Percentiles rank a stretch among this genome's conserved stretches.
Evolutionary conservation across 2,888 invertebrate species (phyloP).

Genomic region (Melipona beecheii): DNA sequence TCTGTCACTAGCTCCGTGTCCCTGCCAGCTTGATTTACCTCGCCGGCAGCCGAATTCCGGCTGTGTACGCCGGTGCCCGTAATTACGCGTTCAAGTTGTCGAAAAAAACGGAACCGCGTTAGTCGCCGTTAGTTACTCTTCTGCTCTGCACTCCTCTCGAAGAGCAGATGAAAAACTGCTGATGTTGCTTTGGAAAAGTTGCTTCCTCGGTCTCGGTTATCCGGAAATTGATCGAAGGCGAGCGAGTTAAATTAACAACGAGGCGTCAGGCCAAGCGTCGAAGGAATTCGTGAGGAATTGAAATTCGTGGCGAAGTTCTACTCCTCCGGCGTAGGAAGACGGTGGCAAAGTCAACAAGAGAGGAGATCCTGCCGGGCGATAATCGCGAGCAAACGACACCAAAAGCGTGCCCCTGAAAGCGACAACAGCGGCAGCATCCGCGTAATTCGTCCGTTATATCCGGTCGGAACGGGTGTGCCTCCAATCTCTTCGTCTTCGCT

Average conservation of each 20-base stretch:
- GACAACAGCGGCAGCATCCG: conserved; percentile 65
- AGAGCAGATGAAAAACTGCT: no score
- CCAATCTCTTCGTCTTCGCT: no score
- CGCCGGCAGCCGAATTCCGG: background rate
- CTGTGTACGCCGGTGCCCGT: background rate
- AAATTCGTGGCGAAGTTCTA: conserved; percentile 11
- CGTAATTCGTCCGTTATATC: conserved; percentile 79
- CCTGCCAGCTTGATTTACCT: background rate
- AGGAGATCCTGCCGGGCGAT: conserved; percentile 18
- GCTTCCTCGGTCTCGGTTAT: no score
- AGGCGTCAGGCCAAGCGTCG: background rate
- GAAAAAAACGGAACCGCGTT: background rate
- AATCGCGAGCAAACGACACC: conserved; percentile 49
- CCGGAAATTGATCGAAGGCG: no score
- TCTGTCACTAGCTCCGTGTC: background rate
- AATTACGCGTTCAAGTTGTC: background rate
- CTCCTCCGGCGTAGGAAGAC: background rate
- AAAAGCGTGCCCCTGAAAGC: conserved; percentile 49
- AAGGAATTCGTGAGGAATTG: conserved; percentile 1
- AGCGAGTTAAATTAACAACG: background rate
- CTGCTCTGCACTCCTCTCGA: no score
- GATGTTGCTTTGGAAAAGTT: no score
- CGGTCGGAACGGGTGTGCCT: conserved; percentile 75
- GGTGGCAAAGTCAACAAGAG: conserved; percentile 34
- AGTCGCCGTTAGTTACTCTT: no score